Percentiles rank a stretch among this genome's conserved stretches.
These are phyloP conservation scores for Delichon dasypus DNA, from an alignment of 2,797 vertebrate genomes.

Conservation along the genomic window DNA sequence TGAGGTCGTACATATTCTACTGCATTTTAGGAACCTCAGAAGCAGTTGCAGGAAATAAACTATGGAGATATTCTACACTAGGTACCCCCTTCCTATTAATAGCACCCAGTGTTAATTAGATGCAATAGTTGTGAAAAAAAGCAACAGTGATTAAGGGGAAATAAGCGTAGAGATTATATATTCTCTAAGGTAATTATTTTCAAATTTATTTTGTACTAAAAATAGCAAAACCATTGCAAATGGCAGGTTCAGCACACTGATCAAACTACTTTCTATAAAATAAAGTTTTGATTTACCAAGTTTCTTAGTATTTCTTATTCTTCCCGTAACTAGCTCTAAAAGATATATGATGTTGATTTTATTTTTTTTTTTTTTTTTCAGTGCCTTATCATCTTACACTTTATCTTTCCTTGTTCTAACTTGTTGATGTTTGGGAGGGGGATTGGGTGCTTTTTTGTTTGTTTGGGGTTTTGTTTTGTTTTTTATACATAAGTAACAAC, in stretches of 20 bases:
- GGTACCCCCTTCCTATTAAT: background rate
- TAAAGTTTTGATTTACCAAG: conserved; percentile 25
- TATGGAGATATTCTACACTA: background rate
- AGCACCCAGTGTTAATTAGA: conserved; percentile 22
- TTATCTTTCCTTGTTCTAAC: background rate
- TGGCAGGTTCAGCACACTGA: conserved; percentile 34
- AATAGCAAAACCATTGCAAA: conserved; percentile 17
- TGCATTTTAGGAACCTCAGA: background rate
- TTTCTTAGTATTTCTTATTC: background rate
- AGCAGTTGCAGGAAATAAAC: background rate
- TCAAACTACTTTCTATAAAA: conserved; percentile 47
- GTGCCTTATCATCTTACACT: accelerated
- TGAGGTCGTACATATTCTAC: background rate
- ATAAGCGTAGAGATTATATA: background rate
- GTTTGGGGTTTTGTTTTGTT: no score
- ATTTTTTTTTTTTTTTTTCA: background rate
- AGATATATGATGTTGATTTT: background rate
- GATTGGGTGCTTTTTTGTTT: background rate
- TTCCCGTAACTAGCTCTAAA: background rate
- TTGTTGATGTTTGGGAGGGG: background rate
- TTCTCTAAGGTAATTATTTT: conserved; percentile 32
- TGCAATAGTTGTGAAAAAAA: background rate
- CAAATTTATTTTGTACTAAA: conserved; percentile 57
- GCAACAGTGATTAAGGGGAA: background rate
- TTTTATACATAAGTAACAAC: accelerated